Evolutionary conservation across 2,113 vertebrate genomes (phyloP), one percentile per base, ranked within the genome.

Genomic region (Tupaia tana): DNA sequence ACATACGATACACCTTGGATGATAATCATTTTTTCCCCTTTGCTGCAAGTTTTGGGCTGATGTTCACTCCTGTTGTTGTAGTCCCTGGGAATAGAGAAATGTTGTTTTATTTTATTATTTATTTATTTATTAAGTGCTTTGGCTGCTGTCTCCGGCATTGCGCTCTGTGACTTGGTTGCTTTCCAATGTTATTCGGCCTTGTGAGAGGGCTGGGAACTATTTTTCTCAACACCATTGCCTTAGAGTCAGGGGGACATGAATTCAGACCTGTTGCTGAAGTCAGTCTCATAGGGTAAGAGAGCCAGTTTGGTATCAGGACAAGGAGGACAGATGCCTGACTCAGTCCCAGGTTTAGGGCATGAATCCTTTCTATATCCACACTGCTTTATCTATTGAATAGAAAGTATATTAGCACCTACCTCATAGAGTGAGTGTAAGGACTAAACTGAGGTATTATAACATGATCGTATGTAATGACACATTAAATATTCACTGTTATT

Each of bases 251-350:
- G 19, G 89, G 20, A 24, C 6, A 54, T 84, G 75, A 96, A 83
- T 84, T 86, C 61, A 96, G 52, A 93, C 74, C 70, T 71, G 14
- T 80, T 93, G 52, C 7, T n/a, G 94, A 96, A 54, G 82, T 95
- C 82, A 95, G 59, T 89, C 20, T 86, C 31, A 63, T 63, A 15
- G 58, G 43, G 6, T 27, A 71, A 86, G 58, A 86, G 34, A 83
- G 81, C 86, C 74, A 77, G 24, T 58, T 77, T 93, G 61, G 64
- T 8, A 86, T 20, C 19, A 14, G n/a, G 19, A 14, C 73, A 54
- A 85, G 64, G 27, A 81, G 43, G 27, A 85, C 54, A 66, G 25
- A 27, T 56, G 91, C 43, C 54, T 58, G 59, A 67, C 91, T 73
- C 22, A 58, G 7, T 52, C 34, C 22, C 64, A 34, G n/a, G 10